Conservation (phyloP, 2,797 vertebrate genomes). For the Erethizon dorsatum region DNA sequence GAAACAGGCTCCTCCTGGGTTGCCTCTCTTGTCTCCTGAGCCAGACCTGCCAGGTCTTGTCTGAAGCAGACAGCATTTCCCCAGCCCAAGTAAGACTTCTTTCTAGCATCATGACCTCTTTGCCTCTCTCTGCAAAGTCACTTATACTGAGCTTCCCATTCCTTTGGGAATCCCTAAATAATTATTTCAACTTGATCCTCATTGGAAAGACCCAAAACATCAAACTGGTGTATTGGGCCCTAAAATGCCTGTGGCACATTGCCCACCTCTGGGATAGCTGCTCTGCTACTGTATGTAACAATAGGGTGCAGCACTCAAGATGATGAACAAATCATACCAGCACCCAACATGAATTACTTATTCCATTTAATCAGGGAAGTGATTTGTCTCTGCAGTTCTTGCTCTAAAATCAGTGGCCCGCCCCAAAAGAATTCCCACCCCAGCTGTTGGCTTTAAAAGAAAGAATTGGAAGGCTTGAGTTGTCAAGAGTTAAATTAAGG, state of each 20-base stretch:
- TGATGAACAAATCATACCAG: not conserved
- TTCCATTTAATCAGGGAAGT: conserved; percentile 53
- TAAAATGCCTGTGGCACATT: conserved; percentile 28
- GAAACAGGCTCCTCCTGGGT: not conserved
- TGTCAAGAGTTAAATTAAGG: conserved; percentile 53
- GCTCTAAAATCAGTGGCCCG: conserved; percentile 52
- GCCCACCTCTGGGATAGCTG: not conserved
- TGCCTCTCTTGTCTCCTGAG: not conserved
- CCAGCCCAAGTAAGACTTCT: not conserved
- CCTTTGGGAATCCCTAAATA: conserved; percentile 56
- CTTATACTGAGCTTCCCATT: conserved; percentile 54
- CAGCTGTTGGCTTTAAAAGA: conserved; percentile 55
- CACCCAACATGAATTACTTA: not conserved
- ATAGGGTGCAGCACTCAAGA: not conserved
- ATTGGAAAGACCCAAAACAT: conserved; percentile 5
- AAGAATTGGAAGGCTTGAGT: conserved; percentile 54
- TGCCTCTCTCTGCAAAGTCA: conserved; percentile 55
- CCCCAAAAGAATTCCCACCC: not conserved
- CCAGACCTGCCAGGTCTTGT: not conserved
- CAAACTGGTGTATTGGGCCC: not conserved
- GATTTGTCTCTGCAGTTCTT: not conserved
- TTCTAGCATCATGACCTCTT: not conserved
- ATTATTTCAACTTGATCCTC: conserved; percentile 57
- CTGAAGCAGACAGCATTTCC: conserved; percentile 44
- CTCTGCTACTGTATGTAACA: not conserved